A percentile compares a stretch with the other conserved stretches of the same genome.
Evolutionary conservation across 92 coral and sea anemone species (phyloP).

Genomic region (Heteractis magnifica): DNA sequence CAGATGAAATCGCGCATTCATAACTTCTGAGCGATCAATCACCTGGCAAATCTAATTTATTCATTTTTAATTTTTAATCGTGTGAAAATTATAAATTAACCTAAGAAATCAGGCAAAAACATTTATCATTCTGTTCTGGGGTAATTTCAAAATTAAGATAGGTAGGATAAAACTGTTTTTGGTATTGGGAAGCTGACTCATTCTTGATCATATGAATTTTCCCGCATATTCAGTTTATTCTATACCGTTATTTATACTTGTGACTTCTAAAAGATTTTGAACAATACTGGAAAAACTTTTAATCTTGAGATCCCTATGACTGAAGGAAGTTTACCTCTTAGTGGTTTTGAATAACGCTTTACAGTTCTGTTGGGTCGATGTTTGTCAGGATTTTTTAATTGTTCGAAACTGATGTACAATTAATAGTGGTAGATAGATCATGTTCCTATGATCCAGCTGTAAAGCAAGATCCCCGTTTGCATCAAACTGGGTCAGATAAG

Average conservation of each 20-base stretch:
- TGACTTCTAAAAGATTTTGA: background rate
- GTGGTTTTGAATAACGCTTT: background rate
- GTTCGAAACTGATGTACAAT: no score
- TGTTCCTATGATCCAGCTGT: no score
- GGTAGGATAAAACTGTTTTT: no score
- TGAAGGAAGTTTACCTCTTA: background rate
- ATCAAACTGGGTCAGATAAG: no score
- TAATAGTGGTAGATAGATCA: no score
- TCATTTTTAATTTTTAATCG: slow-evolving; percentile 22
- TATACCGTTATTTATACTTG: no score
- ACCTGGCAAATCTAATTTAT: background rate
- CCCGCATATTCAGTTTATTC: no score
- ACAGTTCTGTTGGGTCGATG: no score
- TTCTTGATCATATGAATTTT: no score
- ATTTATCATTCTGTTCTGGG: background rate
- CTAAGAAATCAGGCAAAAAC: background rate
- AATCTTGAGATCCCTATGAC: background rate
- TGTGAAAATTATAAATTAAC: slow-evolving; percentile 2
- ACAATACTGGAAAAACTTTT: background rate
- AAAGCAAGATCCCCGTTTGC: no score
- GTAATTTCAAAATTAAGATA: no score
- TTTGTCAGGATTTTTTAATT: no score
- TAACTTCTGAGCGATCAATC: slow-evolving; percentile 8
- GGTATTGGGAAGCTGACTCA: background rate
- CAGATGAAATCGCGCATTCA: background rate